Evolutionary conservation across 2,888 invertebrate species (phyloP), one percentile per base, ranked within the genome.

Genomic region (Chaetoderma sp.): DNA sequence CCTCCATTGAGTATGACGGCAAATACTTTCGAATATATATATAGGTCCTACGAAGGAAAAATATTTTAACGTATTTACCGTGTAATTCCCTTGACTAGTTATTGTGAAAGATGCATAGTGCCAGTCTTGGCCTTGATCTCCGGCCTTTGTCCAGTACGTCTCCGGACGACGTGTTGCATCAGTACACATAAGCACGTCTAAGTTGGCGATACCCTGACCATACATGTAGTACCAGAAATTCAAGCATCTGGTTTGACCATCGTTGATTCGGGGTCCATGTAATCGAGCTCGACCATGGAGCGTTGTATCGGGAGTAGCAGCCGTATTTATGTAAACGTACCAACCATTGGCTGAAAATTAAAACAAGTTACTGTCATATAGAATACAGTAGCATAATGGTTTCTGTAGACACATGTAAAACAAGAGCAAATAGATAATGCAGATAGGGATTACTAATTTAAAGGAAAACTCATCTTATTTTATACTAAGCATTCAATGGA

Each of bases 251-350:
- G 61, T 58, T 23, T 63, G 63, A 8, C 21, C 21, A 57, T 73
- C 75, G 16, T 39, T 57, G 30, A 81, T 78, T n/a, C 55, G 18
- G 1, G 76, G 75, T 58, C 78, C 77, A 18, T 73, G 61, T 13
- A 91, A 84, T 64, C 89, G 83, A 0, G 90, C 90, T 39, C 86
- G 86, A 77, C 90, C 90, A 2, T 90, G 90, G 1, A 90, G 89
- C 66, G 88, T 76, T 45, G 90, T 83, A 0, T 90, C 90, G 3
- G 28, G 52, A n/a, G n/a, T n/a, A 72, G 88, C 88, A 3, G 89
- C 86, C 0, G 90, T 88, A 78, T 90, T 90, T 47, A 90, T 90
- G 79, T 83, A 90, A 0, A 89, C 87, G 74, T 90, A 91, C 67
- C 71, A 78, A 30, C 80, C 79, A 69, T 68, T 42, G 30, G 54